Percentiles rank a stretch among this genome's conserved stretches.
These are phyloP conservation scores for Hystrix brachyura DNA, from an alignment of 2,113 vertebrate species.

Conservation along the genomic window DNA sequence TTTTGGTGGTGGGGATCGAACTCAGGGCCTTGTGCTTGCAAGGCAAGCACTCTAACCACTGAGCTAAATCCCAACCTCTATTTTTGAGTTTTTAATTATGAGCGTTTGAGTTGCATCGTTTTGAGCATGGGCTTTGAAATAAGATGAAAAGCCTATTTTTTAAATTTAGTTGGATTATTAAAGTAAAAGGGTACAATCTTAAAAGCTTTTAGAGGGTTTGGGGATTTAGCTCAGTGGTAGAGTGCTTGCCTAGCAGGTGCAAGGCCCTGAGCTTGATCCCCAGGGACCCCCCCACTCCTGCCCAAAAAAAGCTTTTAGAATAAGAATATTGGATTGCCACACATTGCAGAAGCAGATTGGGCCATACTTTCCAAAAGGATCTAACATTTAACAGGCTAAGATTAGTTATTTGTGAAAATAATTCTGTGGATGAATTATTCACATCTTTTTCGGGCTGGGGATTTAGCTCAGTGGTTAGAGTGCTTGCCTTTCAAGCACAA, in stretches of 20 bases:
- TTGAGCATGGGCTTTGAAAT: constrained; percentile 14
- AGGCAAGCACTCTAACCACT: too few relatives aligned
- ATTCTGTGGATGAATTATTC: background rate
- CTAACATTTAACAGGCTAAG: background rate
- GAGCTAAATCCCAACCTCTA: background rate
- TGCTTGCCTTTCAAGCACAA: too few relatives aligned
- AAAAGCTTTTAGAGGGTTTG: background rate
- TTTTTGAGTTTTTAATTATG: background rate
- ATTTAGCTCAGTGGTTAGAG: too few relatives aligned
- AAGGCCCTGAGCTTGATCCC: too few relatives aligned
- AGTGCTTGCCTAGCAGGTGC: too few relatives aligned
- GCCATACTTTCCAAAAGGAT: background rate
- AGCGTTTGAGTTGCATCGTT: background rate
- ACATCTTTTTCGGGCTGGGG: background rate
- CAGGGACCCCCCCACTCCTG: too few relatives aligned
- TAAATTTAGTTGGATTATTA: constrained; percentile 32
- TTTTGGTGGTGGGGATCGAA: background rate
- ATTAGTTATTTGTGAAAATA: constrained; percentile 25
- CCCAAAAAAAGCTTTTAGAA: background rate
- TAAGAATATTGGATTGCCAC: background rate
- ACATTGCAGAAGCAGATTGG: background rate
- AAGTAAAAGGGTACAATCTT: background rate
- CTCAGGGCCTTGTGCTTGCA: too few relatives aligned
- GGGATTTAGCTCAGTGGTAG: too few relatives aligned
- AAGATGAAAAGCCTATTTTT: background rate